Evolutionary conservation across 2,888 invertebrate genomes (phyloP).

Genomic region (Nipponacmea schrenckii): DNA sequence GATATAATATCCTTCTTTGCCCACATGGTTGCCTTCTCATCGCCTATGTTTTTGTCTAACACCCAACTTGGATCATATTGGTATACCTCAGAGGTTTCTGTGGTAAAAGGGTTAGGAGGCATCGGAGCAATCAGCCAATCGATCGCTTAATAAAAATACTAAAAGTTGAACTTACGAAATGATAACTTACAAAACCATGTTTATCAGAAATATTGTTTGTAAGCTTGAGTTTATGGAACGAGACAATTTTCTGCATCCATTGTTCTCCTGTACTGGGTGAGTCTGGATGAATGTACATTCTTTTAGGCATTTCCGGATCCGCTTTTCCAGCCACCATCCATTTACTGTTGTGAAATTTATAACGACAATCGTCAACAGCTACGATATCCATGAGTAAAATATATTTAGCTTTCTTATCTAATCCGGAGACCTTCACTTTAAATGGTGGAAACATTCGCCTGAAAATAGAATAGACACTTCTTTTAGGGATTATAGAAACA

Average conservation of each 20-base stretch:
- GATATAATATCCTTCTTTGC: too few species aligned
- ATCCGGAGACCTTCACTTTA: conserved; percentile 97
- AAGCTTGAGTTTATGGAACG: conserved; percentile 98
- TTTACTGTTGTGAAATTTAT: conserved; percentile 71
- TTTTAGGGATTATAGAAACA: too few species aligned
- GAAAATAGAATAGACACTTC: conserved; percentile 65
- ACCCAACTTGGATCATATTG: too few species aligned
- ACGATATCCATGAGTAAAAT: conserved; percentile 98
- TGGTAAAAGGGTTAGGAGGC: too few species aligned
- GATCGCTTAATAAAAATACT: too few species aligned
- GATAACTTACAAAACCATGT: conserved; percentile 97
- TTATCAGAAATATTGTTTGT: conserved; percentile 99
- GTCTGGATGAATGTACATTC: conserved; percentile 99
- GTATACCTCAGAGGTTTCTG: too few species aligned
- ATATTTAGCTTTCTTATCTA: conserved; percentile 99
- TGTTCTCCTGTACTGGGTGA: conserved; percentile 90
- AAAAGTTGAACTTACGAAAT: conserved; percentile 1
- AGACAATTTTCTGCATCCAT: conserved; percentile 99
- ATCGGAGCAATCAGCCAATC: too few species aligned
- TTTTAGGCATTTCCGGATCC: conserved; percentile 98
- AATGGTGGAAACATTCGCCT: conserved; percentile 99
- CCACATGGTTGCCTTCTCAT: too few species aligned
- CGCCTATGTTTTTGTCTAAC: too few species aligned
- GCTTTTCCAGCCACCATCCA: conserved; percentile 91
- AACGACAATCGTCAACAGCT: conserved; percentile 94